Evolutionary conservation across 2,113 vertebrate genomes (phyloP), one percentile per base, ranked within the genome.

Genomic region (Desmodus rotundus): DNA sequence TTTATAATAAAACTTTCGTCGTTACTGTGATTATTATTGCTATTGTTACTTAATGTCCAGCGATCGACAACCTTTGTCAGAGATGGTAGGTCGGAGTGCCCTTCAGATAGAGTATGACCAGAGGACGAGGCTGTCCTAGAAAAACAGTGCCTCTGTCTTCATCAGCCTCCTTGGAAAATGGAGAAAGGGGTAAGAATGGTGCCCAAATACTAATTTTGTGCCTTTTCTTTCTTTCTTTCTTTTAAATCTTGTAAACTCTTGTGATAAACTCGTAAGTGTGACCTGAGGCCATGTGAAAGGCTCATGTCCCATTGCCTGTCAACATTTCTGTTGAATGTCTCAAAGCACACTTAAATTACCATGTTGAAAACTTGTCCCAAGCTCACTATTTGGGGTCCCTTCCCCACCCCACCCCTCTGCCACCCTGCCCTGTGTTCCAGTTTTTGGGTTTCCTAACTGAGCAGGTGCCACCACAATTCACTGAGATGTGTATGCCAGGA

Each of bases 331-430:
- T 5, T 7, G 14, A 41, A 4, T 56, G 8, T 76, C 58, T 73
- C 11, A 36, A 65, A 72, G 26, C 33, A 90, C 33, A 86, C 54
- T 33, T 28, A 52, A 61, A 16, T 33, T 2, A 31, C n/a, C 63
- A 20, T 33, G 52, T 41, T 26, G n/a, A 47, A 73, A 70, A 67
- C 56, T 31, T 31, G n/a, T 14, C 19, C 16, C 6, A 36, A 43
- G 41, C 14, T 52, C 36, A 24, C 24, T 11, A 6, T 58, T 43
- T 65, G 65, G 15, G 38, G 33, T 45, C 41, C 22, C 19, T 16
- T 1, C 3, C 9, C 22, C 4, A 13, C 12, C 7, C 28, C n/a
- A 5, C 10, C 28, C 38, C 5, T 8, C 20, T 0, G 2, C 78
- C 22, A 24, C 22, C 24, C 58, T 28, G 24, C 31, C 9, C 38